Evolutionary conservation across 2,113 vertebrate genomes (phyloP).

Genomic region (Meriones unguiculatus): DNA sequence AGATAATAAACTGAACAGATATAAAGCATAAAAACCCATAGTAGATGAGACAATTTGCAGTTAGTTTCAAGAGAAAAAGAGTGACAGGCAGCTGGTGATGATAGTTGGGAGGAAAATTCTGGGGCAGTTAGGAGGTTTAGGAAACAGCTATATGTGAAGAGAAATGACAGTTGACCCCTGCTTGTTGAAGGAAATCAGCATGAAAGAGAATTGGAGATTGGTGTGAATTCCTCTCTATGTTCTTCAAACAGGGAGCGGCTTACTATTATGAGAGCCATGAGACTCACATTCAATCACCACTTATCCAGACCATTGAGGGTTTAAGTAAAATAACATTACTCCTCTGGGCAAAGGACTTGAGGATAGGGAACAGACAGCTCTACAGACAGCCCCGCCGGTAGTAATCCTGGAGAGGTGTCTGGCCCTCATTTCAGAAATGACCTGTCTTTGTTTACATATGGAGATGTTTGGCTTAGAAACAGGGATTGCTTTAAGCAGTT

Average conservation of each 20-base stretch:
- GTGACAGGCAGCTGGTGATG: background rate
- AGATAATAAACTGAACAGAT: slow-evolving; percentile 22
- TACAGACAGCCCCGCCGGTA: background rate
- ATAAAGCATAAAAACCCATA: background rate
- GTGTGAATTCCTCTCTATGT: slow-evolving; percentile 50
- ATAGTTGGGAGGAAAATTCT: background rate
- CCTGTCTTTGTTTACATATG: rapidly evolving
- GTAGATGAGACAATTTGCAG: background rate
- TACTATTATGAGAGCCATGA: slow-evolving; percentile 73
- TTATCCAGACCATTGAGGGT: slow-evolving; percentile 71
- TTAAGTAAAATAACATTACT: slow-evolving; percentile 76
- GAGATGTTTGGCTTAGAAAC: background rate
- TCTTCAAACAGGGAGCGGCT: slow-evolving; percentile 71
- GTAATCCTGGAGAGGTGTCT: background rate
- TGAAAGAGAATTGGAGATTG: slow-evolving; percentile 29
- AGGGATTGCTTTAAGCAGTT: background rate
- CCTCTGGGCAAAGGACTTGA: slow-evolving; percentile 57
- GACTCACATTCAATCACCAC: slow-evolving; percentile 70
- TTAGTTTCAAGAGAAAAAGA: background rate
- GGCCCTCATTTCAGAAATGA: background rate
- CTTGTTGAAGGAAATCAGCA: slow-evolving; percentile 68
- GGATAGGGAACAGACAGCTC: slow-evolving; percentile 32
- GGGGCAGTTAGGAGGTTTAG: slow-evolving; percentile 53
- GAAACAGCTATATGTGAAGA: slow-evolving; percentile 28
- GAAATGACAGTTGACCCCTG: slow-evolving; percentile 39